phyloP scores from a whole-genome alignment of 37 sponge, comb jelly and placozoan species.

The Aphrocallistes beatrix region DNA sequence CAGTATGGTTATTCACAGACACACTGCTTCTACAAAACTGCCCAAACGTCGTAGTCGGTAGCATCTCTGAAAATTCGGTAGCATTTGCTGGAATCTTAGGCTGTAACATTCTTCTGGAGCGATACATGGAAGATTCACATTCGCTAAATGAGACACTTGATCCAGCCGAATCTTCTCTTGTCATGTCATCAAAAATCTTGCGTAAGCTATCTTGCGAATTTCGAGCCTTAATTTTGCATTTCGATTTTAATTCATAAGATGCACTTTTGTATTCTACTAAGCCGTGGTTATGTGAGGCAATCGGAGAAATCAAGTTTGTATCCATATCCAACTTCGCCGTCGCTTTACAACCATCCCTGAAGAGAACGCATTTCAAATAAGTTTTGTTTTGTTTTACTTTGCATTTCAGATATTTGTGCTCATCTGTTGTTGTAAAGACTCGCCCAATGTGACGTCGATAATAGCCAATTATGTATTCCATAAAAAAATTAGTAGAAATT shows the following conservation, averaged over 20 bases:
- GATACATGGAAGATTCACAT: slow-evolving; percentile 13
- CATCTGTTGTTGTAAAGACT: background rate
- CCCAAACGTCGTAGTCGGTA: background rate
- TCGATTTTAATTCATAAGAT: slow-evolving; percentile 1
- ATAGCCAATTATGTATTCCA: background rate
- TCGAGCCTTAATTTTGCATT: background rate
- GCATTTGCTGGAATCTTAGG: background rate
- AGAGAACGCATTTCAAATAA: slow-evolving; percentile 12
- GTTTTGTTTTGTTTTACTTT: background rate
- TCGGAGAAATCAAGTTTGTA: background rate
- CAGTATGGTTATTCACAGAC: background rate
- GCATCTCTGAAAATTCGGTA: slow-evolving; percentile 3
- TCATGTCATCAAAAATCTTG: slow-evolving; percentile 1
- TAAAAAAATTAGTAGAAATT: too few relatives aligned
- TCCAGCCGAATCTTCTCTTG: background rate
- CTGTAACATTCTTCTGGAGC: background rate
- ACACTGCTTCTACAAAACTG: background rate
- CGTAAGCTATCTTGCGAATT: background rate
- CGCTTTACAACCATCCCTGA: slow-evolving; percentile 5
- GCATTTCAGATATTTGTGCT: background rate
- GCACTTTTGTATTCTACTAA: background rate
- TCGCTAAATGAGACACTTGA: background rate
- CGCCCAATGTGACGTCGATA: slow-evolving; percentile 1
- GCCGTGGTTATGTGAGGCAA: background rate
- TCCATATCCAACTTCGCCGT: background rate